phyloP scores from a whole-genome alignment of 92 coral and sea anemone species.

The Umimayanthus chanpuru region DNA sequence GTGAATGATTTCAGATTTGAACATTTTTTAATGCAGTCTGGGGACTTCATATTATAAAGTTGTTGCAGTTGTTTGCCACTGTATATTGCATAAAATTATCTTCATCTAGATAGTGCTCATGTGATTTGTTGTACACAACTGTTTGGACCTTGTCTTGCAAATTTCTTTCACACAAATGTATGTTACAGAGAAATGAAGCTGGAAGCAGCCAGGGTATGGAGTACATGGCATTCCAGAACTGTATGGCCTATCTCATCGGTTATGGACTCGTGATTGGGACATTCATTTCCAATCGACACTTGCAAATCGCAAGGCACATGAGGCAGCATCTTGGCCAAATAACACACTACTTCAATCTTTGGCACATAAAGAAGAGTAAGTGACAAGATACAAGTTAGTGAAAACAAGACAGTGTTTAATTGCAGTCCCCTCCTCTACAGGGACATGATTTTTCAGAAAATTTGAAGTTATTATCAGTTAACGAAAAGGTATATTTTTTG shows the following conservation, averaged over 20 bases:
- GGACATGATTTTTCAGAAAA: too few species aligned
- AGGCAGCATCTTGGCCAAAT: constrained; percentile 16
- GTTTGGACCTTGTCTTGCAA: background rate
- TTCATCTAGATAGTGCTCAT: background rate
- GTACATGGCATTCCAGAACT: constrained; percentile 20
- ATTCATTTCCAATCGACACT: constrained; percentile 32
- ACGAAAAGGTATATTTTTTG: too few species aligned
- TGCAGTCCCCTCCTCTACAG: background rate
- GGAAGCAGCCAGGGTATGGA: constrained; percentile 44
- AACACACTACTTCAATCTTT: constrained; percentile 39
- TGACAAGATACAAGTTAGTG: background rate
- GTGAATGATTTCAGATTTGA: background rate
- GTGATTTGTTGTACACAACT: background rate
- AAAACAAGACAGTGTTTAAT: background rate
- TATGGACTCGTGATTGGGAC: background rate
- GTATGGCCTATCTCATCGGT: constrained; percentile 1
- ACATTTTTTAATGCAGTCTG: too few species aligned
- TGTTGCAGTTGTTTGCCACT: background rate
- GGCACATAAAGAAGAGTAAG: constrained; percentile 49
- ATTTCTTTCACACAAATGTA: background rate
- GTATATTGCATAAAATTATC: background rate
- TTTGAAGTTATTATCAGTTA: too few species aligned
- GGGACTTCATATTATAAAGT: too few species aligned
- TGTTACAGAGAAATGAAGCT: constrained; percentile 57
- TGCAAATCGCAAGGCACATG: constrained; percentile 39